Percentiles rank a stretch among this genome's conserved stretches.
Evolutionary conservation across 1,140 invertebrate species (phyloP).

Genomic region (Sycobia sp.): DNA sequence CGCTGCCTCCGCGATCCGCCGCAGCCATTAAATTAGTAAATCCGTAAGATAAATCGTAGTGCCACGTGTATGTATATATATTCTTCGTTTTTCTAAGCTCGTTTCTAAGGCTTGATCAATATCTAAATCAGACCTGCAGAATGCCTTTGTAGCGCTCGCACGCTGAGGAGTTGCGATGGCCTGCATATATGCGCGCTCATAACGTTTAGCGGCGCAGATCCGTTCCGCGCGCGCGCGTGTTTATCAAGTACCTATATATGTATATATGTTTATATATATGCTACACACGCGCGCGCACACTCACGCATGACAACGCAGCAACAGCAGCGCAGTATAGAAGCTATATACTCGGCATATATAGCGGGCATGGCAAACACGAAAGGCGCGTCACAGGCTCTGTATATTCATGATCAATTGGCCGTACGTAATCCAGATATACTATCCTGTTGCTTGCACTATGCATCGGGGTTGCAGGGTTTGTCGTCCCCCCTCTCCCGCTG

Average conservation of each 20-base stretch:
- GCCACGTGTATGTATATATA: too few species aligned
- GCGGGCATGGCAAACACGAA: slow-evolving; percentile 47
- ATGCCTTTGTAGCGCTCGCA: slow-evolving; percentile 12
- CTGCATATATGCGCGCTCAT: too few species aligned
- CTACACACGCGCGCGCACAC: too few species aligned
- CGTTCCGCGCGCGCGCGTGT: too few species aligned
- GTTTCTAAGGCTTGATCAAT: slow-evolving; percentile 17
- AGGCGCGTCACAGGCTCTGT: slow-evolving; percentile 51
- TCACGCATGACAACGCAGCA: neutral
- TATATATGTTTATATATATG: too few species aligned
- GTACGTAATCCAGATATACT: slow-evolving; percentile 55
- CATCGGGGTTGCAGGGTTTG: neutral
- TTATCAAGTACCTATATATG: too few species aligned
- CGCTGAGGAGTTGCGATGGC: too few species aligned
- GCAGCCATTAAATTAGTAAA: slow-evolving; percentile 8
- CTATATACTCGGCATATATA: neutral
- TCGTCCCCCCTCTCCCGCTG: slow-evolving; percentile 35
- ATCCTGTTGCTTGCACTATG: slow-evolving; percentile 45
- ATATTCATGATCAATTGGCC: slow-evolving; percentile 61
- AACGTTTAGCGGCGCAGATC: too few species aligned
- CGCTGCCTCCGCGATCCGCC: neutral
- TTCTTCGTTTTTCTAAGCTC: too few species aligned
- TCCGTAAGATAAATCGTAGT: slow-evolving; percentile 9
- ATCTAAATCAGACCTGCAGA: slow-evolving; percentile 21
- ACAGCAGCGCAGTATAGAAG: neutral